Evolutionary conservation across 2,113 vertebrate species (phyloP), one percentile per base, ranked within the genome.

Genomic region (Triplophysa siluroides): DNA sequence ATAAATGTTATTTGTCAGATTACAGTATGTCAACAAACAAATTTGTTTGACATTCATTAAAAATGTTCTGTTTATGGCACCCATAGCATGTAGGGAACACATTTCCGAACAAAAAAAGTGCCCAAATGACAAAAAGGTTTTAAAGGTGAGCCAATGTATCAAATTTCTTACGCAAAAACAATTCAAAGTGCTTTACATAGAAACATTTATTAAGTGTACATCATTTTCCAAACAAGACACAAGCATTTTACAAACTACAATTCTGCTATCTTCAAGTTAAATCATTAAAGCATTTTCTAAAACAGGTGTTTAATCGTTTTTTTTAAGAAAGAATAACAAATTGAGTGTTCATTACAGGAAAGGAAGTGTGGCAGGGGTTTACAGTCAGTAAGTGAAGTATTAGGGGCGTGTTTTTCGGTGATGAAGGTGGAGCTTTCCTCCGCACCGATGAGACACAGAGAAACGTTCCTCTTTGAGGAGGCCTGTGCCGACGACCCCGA

Each of bases 311-410:
- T 21, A 23, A 13, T 56, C 5, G 14, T 23, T 60, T 41, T 73
- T 56, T 58, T 58, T 21, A 21, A 58, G 54, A 58, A 16, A 50
- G 47, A 65, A 65, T 64, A 65, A 65, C 45, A 77, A 50, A 65
- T 77, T 50, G 38, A 75, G 50, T 38, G 52, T 80, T 81, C 54
- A 72, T 60, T 76, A 47, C 75, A 66, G 61, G 75, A 82, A 72
- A 72, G 61, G 75, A 78, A 82, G 75, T 78, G 24, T 67, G 71
- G 38, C 58, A 33, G 72, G 26, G 79, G 71, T 65, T 80, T 73
- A 80, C 70, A 71, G 79, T 68, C 33, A 75, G 45, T n/a, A n/a
- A n/a, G n/a, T 73, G 78, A 64, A 80, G 61, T 45, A 45, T 7
- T 6, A 62, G 78, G 66, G 41, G 67, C 8, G 69, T 71, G 68